Conservation (phyloP, 2,797 vertebrate genomes). For the Australoheros facetus region DNA sequence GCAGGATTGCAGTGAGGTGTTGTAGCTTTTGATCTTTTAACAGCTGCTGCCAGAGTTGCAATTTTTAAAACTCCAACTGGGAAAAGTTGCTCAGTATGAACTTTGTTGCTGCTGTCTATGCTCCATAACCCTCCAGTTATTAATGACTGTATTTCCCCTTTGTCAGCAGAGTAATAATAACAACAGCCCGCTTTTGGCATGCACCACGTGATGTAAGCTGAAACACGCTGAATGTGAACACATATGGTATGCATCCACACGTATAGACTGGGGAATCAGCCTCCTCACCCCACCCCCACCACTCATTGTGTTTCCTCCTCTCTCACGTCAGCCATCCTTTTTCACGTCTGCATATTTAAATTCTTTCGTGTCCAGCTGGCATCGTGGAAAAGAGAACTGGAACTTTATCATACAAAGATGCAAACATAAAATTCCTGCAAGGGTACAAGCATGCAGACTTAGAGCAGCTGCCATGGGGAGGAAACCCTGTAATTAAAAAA, state of each 20-base stretch:
- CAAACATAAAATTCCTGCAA: slow-evolving; percentile 21
- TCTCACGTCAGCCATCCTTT: slow-evolving; percentile 15
- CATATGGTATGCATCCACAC: slow-evolving; percentile 70
- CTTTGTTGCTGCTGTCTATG: slow-evolving; percentile 13
- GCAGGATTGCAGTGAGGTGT: slow-evolving; percentile 61
- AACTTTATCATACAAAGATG: slow-evolving; percentile 24
- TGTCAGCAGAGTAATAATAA: slow-evolving; percentile 72
- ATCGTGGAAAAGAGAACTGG: slow-evolving; percentile 8
- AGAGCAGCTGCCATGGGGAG: slow-evolving; percentile 52
- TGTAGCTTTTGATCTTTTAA: slow-evolving; percentile 63
- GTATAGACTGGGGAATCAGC: slow-evolving; percentile 27
- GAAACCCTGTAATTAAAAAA: slow-evolving; percentile 44
- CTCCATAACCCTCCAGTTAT: slow-evolving; percentile 15
- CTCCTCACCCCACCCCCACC: slow-evolving; percentile 45
- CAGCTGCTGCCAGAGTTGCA: slow-evolving; percentile 58
- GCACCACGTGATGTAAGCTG: slow-evolving; percentile 61
- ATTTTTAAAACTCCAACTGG: slow-evolving; percentile 34
- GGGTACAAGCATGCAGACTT: slow-evolving; percentile 37
- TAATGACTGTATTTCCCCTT: slow-evolving; percentile 45
- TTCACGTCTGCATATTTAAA: background rate
- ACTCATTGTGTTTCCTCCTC: slow-evolving; percentile 11
- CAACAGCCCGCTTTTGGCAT: slow-evolving; percentile 49
- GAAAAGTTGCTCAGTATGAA: slow-evolving; percentile 44
- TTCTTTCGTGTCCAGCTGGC: background rate
- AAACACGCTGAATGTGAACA: slow-evolving; percentile 64